phyloP scores from a whole-genome alignment of 2,797 vertebrate species.

The Aeoliscus strigatus region DNA sequence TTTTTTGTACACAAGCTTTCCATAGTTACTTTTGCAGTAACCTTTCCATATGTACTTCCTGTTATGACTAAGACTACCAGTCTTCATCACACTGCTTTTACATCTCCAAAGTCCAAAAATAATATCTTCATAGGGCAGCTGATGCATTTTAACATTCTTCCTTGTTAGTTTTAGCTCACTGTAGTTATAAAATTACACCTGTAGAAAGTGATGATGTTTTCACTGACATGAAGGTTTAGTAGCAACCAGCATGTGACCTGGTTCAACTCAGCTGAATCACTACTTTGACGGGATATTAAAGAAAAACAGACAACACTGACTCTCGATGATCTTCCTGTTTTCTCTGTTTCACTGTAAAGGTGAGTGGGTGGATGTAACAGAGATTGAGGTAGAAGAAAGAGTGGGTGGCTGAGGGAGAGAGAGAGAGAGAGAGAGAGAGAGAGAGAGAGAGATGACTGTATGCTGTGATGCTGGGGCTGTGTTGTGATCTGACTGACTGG shows the following conservation, averaged over 20 bases:
- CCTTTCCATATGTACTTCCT: too few species aligned
- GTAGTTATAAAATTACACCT: too few species aligned
- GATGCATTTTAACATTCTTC: too few species aligned
- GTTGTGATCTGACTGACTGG: slow-evolving; percentile 31
- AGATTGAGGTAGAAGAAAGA: slow-evolving; percentile 45
- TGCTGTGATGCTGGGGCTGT: slow-evolving; percentile 22
- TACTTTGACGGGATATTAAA: slow-evolving; percentile 18
- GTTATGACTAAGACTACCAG: too few species aligned
- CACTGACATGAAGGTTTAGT: slow-evolving; percentile 1
- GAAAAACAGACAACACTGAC: too few species aligned
- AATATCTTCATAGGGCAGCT: too few species aligned
- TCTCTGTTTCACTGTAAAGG: slow-evolving; percentile 46
- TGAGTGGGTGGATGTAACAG: slow-evolving; percentile 58
- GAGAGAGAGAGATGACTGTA: slow-evolving; percentile 32
- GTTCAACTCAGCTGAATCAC: slow-evolving; percentile 10
- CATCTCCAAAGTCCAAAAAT: too few species aligned
- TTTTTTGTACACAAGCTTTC: too few species aligned
- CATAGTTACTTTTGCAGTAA: too few species aligned
- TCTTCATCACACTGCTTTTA: too few species aligned
- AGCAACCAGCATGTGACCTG: slow-evolving; percentile 23
- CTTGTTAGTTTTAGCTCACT: too few species aligned
- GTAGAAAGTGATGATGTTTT: background rate
- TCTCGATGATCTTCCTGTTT: slow-evolving; percentile 35
- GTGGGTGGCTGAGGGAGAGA: slow-evolving; percentile 20
- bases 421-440: slow-evolving; percentile 12